Evolutionary conservation across 1,140 invertebrate genomes (phyloP), one percentile per base, ranked within the genome.

Genomic region (Mercenaria mercenaria): DNA sequence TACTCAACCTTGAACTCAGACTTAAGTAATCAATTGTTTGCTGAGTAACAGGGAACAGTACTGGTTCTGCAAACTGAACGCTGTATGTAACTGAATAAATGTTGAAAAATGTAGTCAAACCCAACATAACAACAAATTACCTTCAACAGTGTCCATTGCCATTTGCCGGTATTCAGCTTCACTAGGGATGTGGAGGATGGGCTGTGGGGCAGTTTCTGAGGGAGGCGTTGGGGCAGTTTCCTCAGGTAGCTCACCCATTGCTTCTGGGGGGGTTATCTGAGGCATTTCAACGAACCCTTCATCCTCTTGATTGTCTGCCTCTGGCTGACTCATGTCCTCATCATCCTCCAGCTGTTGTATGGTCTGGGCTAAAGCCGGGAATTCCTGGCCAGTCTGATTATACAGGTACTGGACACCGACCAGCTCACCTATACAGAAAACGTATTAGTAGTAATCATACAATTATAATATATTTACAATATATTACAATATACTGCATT

Each of bases 321-420:
- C 86, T 23, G 72, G 59, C 20, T 79, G 52, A 20, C 29, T 39
- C 26, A 29, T 39, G 77, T 85, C 88, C 47, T 89, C 88, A 59
- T 84, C 74, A 26, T 69, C 39, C 41, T 74, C 72, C n/a, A 87
- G 29, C 50, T 77, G 69, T 29, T 87, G 50, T 32, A 8, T 87
- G 18, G 84, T 87, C 2, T 37, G 47, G 26, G 32, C 69, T 20
- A 77, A 59, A 56, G 11, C 72, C 23, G 39, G 56, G 23, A 83
- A n/a, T 59, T 74, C 4, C 29, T 81, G 8, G 32, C 74, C 88
- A 76, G 81, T 87, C 59, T 91, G 91, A 18, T 76, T n/a, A 37
- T 90, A 91, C 43, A 91, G 37, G 50, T 91, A 91, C 69, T 91
- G 83, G 0, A 91, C 23, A 29, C 91, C 88, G 67, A 91, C 84